Conservation (phyloP, 2,797 vertebrate species). For the Syngnathus acus region DNA sequence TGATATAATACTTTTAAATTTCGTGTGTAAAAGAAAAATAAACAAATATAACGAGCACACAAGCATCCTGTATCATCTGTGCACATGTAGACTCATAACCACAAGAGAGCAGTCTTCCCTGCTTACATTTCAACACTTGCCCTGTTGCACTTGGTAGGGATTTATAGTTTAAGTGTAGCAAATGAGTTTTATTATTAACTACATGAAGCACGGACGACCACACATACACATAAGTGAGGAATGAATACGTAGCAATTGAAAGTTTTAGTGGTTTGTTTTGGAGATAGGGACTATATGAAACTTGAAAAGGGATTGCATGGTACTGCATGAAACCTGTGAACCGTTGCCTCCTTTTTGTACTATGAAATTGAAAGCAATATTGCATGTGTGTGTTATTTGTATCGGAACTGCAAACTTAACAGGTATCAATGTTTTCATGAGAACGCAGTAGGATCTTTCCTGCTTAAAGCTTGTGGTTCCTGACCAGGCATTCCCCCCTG, state of each 20-base stretch:
- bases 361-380: slow-evolving; percentile 29
- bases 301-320: neutral
- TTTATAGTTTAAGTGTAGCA: too few species aligned
- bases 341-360: slow-evolving; percentile 34
- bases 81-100: slow-evolving; percentile 9
- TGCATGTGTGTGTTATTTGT: slow-evolving; percentile 9
- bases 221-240: too few species aligned
- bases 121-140: neutral
- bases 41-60: neutral
- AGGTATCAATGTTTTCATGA: too few species aligned
- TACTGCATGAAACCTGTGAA: neutral
- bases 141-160: neutral
- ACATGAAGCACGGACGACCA: too few species aligned
- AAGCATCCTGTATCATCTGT: neutral
- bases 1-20: neutral
- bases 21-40: neutral
- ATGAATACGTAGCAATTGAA: neutral
- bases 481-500: slow-evolving; percentile 9
- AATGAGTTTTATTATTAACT: too few species aligned
- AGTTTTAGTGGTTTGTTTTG: neutral
- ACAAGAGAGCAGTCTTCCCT: slow-evolving; percentile 36
- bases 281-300: neutral
- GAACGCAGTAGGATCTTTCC: too few species aligned
- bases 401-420: neutral
- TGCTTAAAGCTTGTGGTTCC: neutral